These are phyloP conservation scores for Sphaerodactylus townsendi DNA, from an alignment of 2,113 vertebrate species.

Conservation along the genomic window DNA sequence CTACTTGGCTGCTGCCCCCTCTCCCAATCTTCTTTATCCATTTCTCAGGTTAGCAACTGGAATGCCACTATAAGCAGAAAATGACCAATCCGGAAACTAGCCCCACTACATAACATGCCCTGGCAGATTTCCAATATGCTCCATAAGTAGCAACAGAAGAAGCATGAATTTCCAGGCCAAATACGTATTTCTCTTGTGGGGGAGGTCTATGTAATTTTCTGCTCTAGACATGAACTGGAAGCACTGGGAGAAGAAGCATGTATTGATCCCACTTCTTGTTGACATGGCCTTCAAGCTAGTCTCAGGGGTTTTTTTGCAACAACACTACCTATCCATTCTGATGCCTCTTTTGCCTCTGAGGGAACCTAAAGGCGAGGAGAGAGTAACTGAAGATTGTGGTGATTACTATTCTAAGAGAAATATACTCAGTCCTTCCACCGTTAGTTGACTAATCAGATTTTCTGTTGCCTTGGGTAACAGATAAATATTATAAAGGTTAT, in stretches of 20 bases:
- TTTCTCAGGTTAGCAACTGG: no score
- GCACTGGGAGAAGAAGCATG: neutral
- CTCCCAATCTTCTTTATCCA: neutral
- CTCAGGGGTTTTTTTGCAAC: no score
- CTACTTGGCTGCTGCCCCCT: neutral
- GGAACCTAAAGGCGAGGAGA: neutral
- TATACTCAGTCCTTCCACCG: neutral
- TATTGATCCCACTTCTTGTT: neutral
- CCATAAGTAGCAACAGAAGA: neutral
- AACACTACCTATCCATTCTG: neutral
- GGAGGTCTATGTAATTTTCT: neutral
- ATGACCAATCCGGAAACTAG: neutral
- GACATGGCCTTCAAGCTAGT: neutral
- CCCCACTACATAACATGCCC: neutral
- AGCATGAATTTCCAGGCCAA: no score
- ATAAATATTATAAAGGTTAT: neutral
- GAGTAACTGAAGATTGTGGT: neutral
- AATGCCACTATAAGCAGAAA: neutral
- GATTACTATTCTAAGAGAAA: neutral
- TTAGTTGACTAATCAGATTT: neutral
- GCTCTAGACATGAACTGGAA: neutral
- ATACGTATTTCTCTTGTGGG: neutral
- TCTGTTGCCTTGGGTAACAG: neutral
- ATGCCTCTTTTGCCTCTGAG: neutral
- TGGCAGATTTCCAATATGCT: neutral